These are phyloP conservation scores for Petrocephalus schoutedeni DNA, from an alignment of 2,797 vertebrate species.

Conservation along the genomic window DNA sequence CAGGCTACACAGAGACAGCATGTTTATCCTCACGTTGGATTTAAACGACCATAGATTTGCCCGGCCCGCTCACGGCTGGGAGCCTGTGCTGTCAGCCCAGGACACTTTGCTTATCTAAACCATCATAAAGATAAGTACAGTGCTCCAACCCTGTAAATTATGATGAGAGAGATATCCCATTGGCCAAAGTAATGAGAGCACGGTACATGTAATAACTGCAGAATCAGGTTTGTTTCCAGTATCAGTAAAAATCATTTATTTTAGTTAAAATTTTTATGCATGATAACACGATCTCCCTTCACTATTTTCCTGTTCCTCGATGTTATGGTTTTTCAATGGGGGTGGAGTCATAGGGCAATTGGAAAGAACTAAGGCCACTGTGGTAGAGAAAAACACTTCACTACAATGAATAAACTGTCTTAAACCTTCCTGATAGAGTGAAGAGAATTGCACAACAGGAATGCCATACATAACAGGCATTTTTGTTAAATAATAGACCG, in stretches of 20 bases:
- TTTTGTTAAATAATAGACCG: neutral
- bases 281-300: neutral
- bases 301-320: neutral
- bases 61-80: constrained; percentile 26
- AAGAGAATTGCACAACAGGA: neutral
- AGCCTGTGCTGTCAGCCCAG: constrained; percentile 29
- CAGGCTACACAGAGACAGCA: neutral
- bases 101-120: constrained; percentile 40
- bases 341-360: neutral
- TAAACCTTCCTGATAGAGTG: neutral
- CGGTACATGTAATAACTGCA: constrained; percentile 20
- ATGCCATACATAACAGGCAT: neutral
- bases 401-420: neutral
- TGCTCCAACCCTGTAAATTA: constrained; percentile 44
- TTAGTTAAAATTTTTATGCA: neutral
- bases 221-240: neutral
- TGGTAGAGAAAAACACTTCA: neutral
- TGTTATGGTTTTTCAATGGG: neutral
- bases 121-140: constrained; percentile 47
- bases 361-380: neutral
- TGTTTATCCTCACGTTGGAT: constrained; percentile 40
- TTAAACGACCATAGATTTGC: constrained; percentile 26
- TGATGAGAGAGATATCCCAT: constrained; percentile 40
- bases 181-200: constrained; percentile 43
- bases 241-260: neutral